A percentile compares a stretch with the other conserved stretches of the same genome.
Conservation (phyloP, 1,140 invertebrate genomes). For the Trachymyrmex cornetzi region DNA sequence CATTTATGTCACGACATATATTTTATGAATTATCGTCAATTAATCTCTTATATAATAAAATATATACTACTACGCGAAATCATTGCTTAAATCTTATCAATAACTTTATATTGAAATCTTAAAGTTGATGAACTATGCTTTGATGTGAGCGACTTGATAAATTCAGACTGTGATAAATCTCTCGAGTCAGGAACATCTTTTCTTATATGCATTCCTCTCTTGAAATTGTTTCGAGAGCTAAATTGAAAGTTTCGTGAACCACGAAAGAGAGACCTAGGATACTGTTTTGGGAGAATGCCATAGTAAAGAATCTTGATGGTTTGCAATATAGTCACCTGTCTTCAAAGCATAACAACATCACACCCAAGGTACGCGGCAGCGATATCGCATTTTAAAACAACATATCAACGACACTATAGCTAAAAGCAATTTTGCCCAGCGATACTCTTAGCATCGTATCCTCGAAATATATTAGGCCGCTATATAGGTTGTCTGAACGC, state of each 20-base stretch:
- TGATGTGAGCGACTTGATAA: not conserved
- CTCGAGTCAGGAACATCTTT: not conserved
- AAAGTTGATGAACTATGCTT: conserved; percentile 5
- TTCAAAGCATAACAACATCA: conserved; percentile 11
- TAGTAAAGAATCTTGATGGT: conserved; percentile 28
- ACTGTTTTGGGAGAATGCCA: not conserved
- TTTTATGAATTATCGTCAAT: not conserved
- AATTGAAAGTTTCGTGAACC: conserved; percentile 27
- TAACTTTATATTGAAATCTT: conserved; percentile 1
- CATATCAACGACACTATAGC: conserved; percentile 9
- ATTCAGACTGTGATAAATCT: conserved; percentile 21
- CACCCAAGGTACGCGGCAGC: not conserved
- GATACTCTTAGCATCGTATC: conserved; percentile 44
- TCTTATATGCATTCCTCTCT: not conserved
- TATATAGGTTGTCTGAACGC: conserved; percentile 59
- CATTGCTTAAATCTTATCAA: not conserved
- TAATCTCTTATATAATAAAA: not conserved
- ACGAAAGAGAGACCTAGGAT: not conserved
- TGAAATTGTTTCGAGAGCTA: not conserved
- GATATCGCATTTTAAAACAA: conserved; percentile 45
- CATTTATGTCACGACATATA: not conserved
- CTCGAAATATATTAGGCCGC: conserved; percentile 52
- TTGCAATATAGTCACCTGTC: conserved; percentile 1
- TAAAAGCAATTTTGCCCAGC: conserved; percentile 49
- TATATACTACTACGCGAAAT: not conserved